Conservation (phyloP, 2,888 invertebrate species). For the Malacosoma neustria region DNA sequence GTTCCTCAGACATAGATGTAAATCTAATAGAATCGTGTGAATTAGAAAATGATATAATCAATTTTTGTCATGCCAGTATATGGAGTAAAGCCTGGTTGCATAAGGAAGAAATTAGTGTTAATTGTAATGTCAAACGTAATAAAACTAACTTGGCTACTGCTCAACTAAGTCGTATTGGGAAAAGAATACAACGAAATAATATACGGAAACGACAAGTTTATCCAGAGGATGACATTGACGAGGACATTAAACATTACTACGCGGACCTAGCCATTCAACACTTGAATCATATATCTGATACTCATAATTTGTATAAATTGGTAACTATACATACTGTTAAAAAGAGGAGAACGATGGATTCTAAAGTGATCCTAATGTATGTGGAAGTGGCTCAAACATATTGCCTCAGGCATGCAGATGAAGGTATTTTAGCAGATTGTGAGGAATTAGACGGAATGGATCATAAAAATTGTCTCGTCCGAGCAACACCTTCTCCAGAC, state of each 20-base stretch:
- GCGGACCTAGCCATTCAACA: constrained; percentile 38
- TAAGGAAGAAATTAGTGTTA: constrained; percentile 36
- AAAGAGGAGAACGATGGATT: constrained; percentile 34
- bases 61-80: constrained; percentile 58
- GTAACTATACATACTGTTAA: constrained; percentile 38
- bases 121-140: constrained; percentile 24
- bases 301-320: constrained; percentile 45
- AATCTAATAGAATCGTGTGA: constrained; percentile 16
- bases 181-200: constrained; percentile 5
- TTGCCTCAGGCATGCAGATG: constrained; percentile 34
- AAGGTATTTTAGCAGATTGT: constrained; percentile 28
- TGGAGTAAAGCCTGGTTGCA: constrained; percentile 73
- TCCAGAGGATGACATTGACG: constrained; percentile 38
- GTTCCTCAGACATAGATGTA: constrained; percentile 11
- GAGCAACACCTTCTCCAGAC: constrained; percentile 44
- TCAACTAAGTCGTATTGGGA: background rate
- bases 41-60: constrained; percentile 11
- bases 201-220: constrained; percentile 25
- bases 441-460: constrained; percentile 44
- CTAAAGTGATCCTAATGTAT: constrained; percentile 39
- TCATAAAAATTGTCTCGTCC: constrained; percentile 43
- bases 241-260: constrained; percentile 42
- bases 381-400: constrained; percentile 47
- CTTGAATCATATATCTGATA: constrained; percentile 29
- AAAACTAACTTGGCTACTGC: constrained; percentile 6